These are phyloP conservation scores for Drosophila baimaii DNA, from an alignment of 1,140 invertebrate genomes.

Conservation along the genomic window DNA sequence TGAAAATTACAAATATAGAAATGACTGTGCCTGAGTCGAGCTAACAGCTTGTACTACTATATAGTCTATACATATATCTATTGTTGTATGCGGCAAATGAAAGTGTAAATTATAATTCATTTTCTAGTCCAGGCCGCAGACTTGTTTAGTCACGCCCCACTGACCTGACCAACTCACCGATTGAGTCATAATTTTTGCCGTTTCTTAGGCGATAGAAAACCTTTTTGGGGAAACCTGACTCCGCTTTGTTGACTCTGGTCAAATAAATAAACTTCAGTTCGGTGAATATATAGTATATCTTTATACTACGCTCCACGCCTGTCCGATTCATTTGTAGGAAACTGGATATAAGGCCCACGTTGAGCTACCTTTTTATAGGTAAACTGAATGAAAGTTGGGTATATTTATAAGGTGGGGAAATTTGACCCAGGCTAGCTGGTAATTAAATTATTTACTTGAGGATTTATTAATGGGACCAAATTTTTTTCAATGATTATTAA, in stretches of 20 bases:
- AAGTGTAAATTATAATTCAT: slow-evolving; percentile 45
- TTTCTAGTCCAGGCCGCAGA: slow-evolving; percentile 23
- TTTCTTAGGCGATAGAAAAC: slow-evolving; percentile 31
- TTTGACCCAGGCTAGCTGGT: not conserved
- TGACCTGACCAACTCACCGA: slow-evolving; percentile 34
- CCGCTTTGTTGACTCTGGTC: slow-evolving; percentile 20
- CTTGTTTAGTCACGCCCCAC: slow-evolving; percentile 49
- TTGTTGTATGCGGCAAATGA: slow-evolving; percentile 31
- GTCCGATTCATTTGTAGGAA: not conserved
- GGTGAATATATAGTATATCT: not conserved
- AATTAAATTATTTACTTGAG: not conserved
- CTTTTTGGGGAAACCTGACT: slow-evolving; percentile 35
- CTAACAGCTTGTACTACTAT: slow-evolving; percentile 15
- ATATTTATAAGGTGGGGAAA: not conserved
- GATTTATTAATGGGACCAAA: not conserved
- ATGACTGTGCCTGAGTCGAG: slow-evolving; percentile 15
- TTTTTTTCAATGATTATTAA: too few relatives aligned
- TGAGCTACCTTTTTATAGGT: not conserved
- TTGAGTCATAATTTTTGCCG: slow-evolving; percentile 42
- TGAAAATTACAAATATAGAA: slow-evolving; percentile 48
- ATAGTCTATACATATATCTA: slow-evolving; percentile 8
- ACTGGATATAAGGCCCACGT: slow-evolving; percentile 1
- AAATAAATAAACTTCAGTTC: slow-evolving; percentile 13
- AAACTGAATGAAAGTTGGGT: not conserved
- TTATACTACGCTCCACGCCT: not conserved